Evolutionary conservation across 2,113 vertebrate species (phyloP).

Genomic region (Euleptes europaea): DNA sequence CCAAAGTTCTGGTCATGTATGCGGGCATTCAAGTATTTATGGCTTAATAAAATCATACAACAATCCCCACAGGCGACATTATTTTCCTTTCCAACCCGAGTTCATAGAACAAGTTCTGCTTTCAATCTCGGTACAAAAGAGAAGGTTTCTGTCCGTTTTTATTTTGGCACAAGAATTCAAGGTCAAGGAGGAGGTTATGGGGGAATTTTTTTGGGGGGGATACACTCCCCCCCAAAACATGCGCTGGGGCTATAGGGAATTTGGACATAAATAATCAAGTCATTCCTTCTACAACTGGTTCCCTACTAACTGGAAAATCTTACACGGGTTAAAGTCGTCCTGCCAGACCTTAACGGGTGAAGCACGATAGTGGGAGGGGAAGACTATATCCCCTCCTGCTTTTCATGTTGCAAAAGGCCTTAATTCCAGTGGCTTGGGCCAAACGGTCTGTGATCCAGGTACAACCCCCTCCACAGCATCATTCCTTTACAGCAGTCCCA

Average conservation of each 20-base stretch:
- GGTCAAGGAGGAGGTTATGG: neutral
- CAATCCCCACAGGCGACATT: neutral
- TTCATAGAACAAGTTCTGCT: conserved; percentile 4
- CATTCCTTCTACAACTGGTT: neutral
- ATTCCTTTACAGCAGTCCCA: too few species aligned
- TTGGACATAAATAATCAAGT: neutral
- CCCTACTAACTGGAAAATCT: neutral
- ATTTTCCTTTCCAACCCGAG: neutral
- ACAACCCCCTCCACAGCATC: too few species aligned
- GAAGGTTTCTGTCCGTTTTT: neutral
- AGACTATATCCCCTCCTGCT: too few species aligned
- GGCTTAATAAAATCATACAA: conserved; percentile 8
- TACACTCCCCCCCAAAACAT: neutral
- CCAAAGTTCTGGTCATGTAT: neutral
- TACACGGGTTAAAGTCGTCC: neutral
- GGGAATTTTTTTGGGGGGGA: neutral
- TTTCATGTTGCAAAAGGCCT: too few species aligned
- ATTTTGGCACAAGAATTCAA: neutral
- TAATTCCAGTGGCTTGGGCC: too few species aligned
- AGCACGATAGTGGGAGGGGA: neutral
- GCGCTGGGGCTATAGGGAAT: neutral
- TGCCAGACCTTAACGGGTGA: neutral
- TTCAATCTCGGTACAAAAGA: neutral
- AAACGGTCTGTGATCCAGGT: too few species aligned
- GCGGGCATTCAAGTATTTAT: neutral